Evolutionary conservation across 2,113 vertebrate species (phyloP).

Genomic region (Psettodes erumei): DNA sequence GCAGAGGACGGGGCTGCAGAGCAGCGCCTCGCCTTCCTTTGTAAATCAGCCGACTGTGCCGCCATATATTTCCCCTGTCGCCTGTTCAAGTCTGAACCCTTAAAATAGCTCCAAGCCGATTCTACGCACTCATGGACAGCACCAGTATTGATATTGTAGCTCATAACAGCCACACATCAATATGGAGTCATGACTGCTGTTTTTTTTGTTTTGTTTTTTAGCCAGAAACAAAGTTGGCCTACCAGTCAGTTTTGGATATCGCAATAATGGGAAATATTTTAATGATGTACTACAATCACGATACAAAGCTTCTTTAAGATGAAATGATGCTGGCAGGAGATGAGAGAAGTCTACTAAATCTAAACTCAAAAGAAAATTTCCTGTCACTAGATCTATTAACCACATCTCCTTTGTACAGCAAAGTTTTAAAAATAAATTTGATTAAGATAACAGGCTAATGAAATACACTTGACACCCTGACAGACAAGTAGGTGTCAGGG

Average conservation of each 20-base stretch:
- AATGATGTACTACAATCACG: neutral
- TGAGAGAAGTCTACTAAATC: neutral
- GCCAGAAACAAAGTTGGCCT: constrained; percentile 3
- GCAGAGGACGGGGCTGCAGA: constrained; percentile 46
- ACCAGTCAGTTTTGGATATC: neutral
- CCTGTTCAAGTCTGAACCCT: constrained; percentile 67
- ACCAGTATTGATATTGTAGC: constrained; percentile 61
- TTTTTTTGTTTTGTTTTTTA: constrained; percentile 24
- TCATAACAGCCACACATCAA: constrained; percentile 48
- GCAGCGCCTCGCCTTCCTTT: constrained; percentile 45
- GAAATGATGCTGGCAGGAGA: neutral
- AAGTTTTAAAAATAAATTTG: constrained; percentile 31
- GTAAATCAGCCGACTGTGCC: constrained; percentile 62
- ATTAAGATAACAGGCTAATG: constrained; percentile 25
- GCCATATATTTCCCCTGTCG: constrained; percentile 67
- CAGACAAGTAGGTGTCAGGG: no score
- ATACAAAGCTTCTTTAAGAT: neutral
- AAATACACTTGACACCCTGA: neutral
- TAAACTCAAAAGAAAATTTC: neutral
- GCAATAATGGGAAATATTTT: neutral
- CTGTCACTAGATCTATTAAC: neutral
- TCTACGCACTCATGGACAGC: constrained; percentile 49
- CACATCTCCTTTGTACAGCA: constrained; percentile 44
- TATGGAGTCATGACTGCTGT: constrained; percentile 45
- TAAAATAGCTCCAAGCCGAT: constrained; percentile 71